Conservation (phyloP, 2,888 invertebrate species). For the Cephalotes varians region DNA sequence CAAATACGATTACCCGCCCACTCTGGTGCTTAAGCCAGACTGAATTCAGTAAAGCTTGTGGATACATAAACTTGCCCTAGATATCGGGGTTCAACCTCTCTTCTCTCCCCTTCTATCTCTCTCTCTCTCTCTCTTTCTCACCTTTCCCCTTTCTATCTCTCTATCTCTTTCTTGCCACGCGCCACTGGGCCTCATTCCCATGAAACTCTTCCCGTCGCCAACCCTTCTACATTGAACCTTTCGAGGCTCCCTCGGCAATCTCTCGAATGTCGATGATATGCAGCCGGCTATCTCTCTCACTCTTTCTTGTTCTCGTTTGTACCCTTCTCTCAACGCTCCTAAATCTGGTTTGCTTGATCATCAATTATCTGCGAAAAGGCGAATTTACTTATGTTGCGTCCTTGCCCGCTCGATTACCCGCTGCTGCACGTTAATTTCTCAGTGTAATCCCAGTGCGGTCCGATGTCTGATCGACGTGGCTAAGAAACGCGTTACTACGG, state of each 20-base stretch:
- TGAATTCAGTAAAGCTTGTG: conserved; percentile 60
- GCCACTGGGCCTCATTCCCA: conserved; percentile 14
- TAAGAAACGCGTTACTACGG: conserved; percentile 7
- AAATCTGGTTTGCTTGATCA: conserved; percentile 28
- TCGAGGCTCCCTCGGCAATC: conserved; percentile 22
- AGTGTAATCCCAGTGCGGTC: not conserved
- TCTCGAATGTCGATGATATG: not conserved
- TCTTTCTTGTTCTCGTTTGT: not conserved
- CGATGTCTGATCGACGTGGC: not conserved
- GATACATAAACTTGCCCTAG: conserved; percentile 54
- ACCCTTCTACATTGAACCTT: conserved; percentile 15
- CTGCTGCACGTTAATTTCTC: conserved; percentile 40
- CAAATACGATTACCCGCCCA: conserved; percentile 76
- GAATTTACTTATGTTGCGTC: conserved; percentile 44
- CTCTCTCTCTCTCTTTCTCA: not conserved
- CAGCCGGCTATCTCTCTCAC: conserved; percentile 12
- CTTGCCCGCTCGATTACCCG: conserved; percentile 6
- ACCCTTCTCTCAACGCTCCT: not conserved
- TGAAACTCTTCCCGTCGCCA: not conserved
- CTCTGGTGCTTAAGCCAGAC: conserved; percentile 59
- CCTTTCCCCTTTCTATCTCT: not conserved
- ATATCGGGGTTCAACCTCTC: conserved; percentile 36
- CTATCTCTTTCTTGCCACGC: conserved; percentile 2
- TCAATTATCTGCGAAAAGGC: conserved; percentile 56
- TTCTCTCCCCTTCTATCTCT: not conserved